Conservation (phyloP, 2,888 invertebrate species). For the Scelioninae gen. 1 region DNA sequence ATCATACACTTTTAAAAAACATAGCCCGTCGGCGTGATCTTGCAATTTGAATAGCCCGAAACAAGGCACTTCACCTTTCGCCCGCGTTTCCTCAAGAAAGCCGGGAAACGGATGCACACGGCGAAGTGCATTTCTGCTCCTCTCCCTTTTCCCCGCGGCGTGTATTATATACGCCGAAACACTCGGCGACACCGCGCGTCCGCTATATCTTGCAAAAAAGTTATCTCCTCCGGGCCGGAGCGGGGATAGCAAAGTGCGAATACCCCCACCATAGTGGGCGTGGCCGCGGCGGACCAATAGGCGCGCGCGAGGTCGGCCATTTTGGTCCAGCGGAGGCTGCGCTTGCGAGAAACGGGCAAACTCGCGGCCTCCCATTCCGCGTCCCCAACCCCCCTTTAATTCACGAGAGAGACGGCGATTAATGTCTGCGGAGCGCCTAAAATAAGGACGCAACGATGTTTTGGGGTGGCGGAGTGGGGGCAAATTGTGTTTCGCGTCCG, state of each 20-base stretch:
- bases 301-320: constrained; percentile 47
- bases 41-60: constrained; percentile 13
- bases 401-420: constrained; percentile 24
- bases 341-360: constrained; percentile 26
- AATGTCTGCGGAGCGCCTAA: too few species aligned
- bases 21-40: background rate
- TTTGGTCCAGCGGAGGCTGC: constrained; percentile 72
- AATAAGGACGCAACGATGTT: constrained; percentile 12
- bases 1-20: background rate
- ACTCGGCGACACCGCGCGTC: constrained; percentile 43
- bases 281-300: constrained; percentile 43
- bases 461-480: constrained; percentile 23
- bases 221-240: constrained; percentile 37
- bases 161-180: constrained; percentile 56
- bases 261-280: constrained; percentile 17
- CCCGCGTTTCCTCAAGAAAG: background rate
- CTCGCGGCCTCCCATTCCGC: background rate
- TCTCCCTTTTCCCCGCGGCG: constrained; percentile 29
- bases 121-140: constrained; percentile 16
- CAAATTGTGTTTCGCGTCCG: background rate
- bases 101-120: constrained; percentile 24
- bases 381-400: constrained; percentile 6
- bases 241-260: too few species aligned
- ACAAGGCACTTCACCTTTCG: background rate
- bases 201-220: constrained; percentile 40